Evolutionary conservation across 1,140 invertebrate genomes (phyloP).

Genomic region (Zaprionus kolodkinae): DNA sequence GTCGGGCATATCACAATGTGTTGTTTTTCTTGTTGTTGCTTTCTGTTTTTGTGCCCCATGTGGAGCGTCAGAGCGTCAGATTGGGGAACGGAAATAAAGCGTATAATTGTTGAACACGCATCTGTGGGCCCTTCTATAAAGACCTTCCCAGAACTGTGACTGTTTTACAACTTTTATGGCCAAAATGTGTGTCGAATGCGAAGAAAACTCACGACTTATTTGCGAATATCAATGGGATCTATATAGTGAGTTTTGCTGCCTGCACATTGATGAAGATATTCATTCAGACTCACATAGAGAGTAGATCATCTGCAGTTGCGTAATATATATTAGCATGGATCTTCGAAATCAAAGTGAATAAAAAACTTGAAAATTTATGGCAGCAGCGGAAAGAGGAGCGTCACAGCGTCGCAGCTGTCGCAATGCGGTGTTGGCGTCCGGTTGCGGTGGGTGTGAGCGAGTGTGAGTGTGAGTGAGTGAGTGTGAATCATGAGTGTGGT

Average conservation of each 20-base stretch:
- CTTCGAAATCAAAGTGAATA: slow-evolving; percentile 35
- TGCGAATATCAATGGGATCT: slow-evolving; percentile 14
- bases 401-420: slow-evolving; percentile 18
- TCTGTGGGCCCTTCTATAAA: slow-evolving; percentile 21
- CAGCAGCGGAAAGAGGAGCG: slow-evolving; percentile 38
- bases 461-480: not conserved
- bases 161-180: slow-evolving; percentile 36
- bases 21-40: slow-evolving; percentile 3
- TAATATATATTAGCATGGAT: slow-evolving; percentile 28
- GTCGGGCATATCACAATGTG: slow-evolving; percentile 14
- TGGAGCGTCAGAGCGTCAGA: slow-evolving; percentile 22
- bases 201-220: not conserved
- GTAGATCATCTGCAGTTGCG: slow-evolving; percentile 35
- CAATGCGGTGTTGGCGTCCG: slow-evolving; percentile 36
- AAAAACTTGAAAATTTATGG: slow-evolving; percentile 38
- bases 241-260: not conserved
- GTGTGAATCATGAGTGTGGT: not conserved
- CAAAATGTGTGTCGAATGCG: slow-evolving; percentile 34
- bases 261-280: not conserved
- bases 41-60: slow-evolving; percentile 34
- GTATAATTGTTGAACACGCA: slow-evolving; percentile 51
- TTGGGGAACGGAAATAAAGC: slow-evolving; percentile 48
- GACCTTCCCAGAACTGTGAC: slow-evolving; percentile 25
- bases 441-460: slow-evolving; percentile 19
- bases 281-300: not conserved